Base-by-base conservation (phyloP, 2,888 invertebrate species). In the Drosophila flavopinicola region DNA sequence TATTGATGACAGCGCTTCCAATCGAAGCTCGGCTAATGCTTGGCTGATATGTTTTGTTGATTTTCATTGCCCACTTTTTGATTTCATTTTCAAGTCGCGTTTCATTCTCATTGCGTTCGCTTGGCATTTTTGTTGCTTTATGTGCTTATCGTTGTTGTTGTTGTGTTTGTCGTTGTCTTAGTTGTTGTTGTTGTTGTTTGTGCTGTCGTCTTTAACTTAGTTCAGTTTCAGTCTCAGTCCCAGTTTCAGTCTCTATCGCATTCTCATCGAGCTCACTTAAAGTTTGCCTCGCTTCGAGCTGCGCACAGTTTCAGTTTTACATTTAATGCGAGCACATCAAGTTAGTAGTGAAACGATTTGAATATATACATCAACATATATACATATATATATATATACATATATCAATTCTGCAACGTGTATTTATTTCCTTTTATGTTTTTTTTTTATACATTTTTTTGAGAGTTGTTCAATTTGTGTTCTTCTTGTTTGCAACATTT, bases 241-340 rank as follows among this genome's bases (percentile, higher is more conserved):
- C 51, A 54, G 48, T 58, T 38, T 48, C 41, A 32, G 30, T 42
- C 45, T 51, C 41, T 20, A 64, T 53, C 42, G 48, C 42, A 70
- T 82, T 80, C 78, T 78, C 75, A 65, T 9, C 72, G 67, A 86
- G 85, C 66, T 73, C 66, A 86, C 85, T 75, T 86, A 60, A 74
- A 75, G 67, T 84, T 72, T 64, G 64, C 35, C 53, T 66, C 64
- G 70, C 41, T 65, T 56, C 73, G 73, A 66, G 61, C 72, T 35
- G 54, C 52, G 39, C 52, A 29, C 88, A 87, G 88, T 87, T 78
- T 76, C 66, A 75, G 68, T 82, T 84, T 70, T 64, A 74, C 79
- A 64, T 66, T 80, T 65, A 75, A 58, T 67, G 77, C 77, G 87
- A 80, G 38, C 75, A 73, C 77, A 80, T 47, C 77, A 77, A 77